phyloP scores from a whole-genome alignment of 2,888 invertebrate genomes.

The Phytoseiulus persimilis region DNA sequence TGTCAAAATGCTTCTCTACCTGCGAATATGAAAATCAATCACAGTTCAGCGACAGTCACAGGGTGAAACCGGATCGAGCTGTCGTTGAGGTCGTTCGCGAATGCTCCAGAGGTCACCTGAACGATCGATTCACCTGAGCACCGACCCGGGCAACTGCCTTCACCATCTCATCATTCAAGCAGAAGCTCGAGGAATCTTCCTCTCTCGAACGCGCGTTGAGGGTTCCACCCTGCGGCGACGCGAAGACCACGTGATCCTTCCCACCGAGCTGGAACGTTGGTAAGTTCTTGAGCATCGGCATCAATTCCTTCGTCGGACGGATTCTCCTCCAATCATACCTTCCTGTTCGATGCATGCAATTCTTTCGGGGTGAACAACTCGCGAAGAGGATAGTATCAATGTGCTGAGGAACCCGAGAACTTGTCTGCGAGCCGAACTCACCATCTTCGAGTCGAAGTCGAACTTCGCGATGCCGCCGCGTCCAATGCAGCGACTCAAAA shows the following conservation, averaged over 20 bases:
- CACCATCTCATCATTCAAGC: slow-evolving; percentile 56
- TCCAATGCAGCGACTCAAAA: slow-evolving; percentile 52
- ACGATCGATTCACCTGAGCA: slow-evolving; percentile 54
- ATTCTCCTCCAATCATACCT: too few species aligned
- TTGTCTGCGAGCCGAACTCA: too few species aligned
- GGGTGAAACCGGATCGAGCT: too few species aligned
- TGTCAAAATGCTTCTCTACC: slow-evolving; percentile 60
- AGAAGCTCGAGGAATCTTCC: slow-evolving; percentile 46
- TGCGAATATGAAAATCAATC: not conserved
- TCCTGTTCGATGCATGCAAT: too few species aligned
- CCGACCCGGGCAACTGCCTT: slow-evolving; percentile 57
- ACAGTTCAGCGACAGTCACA: too few species aligned
- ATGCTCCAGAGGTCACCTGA: too few species aligned
- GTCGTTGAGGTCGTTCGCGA: too few species aligned
- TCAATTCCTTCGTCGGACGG: too few species aligned
- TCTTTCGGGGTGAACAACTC: too few species aligned
- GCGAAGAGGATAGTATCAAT: too few species aligned
- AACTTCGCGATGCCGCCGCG: not conserved
- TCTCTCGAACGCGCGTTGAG: not conserved
- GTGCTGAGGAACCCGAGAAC: too few species aligned
- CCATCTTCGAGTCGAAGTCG: not conserved
- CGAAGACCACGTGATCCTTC: not conserved
- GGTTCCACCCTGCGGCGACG: not conserved
- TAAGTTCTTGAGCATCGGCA: too few species aligned
- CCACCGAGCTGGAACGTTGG: not conserved